Base-by-base conservation (phyloP, 2,888 invertebrate species). In the Xestia rhomboidea region DNA sequence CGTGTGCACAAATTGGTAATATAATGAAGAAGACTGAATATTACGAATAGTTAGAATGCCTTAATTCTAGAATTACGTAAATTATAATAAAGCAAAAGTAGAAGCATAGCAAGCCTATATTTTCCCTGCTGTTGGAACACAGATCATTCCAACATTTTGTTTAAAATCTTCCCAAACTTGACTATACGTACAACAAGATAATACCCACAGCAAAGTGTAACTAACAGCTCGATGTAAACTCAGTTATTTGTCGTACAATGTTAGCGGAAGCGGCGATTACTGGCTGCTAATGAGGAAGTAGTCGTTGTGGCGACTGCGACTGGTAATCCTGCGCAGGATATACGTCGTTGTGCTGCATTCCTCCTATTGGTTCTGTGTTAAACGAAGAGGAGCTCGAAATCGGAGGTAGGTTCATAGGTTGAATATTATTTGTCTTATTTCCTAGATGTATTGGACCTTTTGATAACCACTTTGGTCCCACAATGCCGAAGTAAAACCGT, bases 241-340 rank as follows among this genome's bases (percentile, higher is more conserved):
- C 51, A 81, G 82, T 77, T 68, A 64, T 85, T 81, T 73, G 74
- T 75, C 73, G 85, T 76, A 79, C 86, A 77, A 80, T 67, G 67
- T 41, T 85, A 85, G 88, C 93, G 96, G 96, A 96, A 95, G 93
- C 82, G 89, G 73, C 93, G 93, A 95, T 95, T 95, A 94, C 92
- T 84, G 85, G 89, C 82, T 86, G 88, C 92, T 96, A 96, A 96
- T 96, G 95, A 96, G 96, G 96, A 96, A 96, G 91, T 93, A 91
- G 92, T 94, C 92, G 92, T 91, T 90, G 90, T 88, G 90, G 64
- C 91, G 88, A 30, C 79, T 78, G 30, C 51, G 60, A 88, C 88
- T 90, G 85, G 70, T 79, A 46, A 92, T 92, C 91, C 90, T 88
- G 89, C 83, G 73, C 77, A 80, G 85, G 84, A 89, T 85, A 79